Base-by-base conservation (phyloP, 2,113 vertebrate species). In the Peucedramus taeniatus region DNA sequence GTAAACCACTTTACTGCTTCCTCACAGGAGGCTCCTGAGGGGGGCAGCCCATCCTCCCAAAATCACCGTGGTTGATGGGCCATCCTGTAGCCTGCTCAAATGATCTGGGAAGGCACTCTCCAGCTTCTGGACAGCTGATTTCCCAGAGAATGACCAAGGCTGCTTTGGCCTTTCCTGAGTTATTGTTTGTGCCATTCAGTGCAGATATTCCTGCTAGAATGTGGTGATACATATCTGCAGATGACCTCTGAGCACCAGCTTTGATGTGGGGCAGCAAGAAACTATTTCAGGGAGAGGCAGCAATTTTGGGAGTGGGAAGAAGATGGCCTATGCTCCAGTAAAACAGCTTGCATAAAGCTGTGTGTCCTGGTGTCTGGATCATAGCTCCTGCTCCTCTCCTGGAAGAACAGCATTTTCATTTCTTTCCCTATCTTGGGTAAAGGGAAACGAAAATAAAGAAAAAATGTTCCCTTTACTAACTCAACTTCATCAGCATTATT, bases 281-380 rank as follows among this genome's bases (percentile, higher is more conserved):
- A 69, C 19, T 39, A 6, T 64, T 83, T 44, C 15, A 90, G 50
- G 14, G 24, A 88, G 37, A 80, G 15, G 59, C 4, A 49, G 59
- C 42, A 45, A 31, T 74, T 78, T 80, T 69, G 19, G 18, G 28
- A 18, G 10, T 72, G 31, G 59, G 9, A 94, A 70, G 17, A 61
- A 18, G 37, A 49, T 45, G 7, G 9, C 37, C 26, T 42, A 10
- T 0, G 0, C 31, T 77, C 63, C 37, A 27, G 26, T 39, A 69
- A 79, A 86, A 47, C 37, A 74, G 39, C 64, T 89, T 26, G 27
- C n/a, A 44, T 47, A 61, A 70, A 65, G 33, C 8, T 28, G 35
- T 39, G 59, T 60, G 35, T 35, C 8, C 13, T 78, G 30, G 5
- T 15, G 6, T 42, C 24, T 24, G 40, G 31, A 44, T 59, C 27